Evolutionary conservation across 2,888 invertebrate species (phyloP).

Genomic region (Ptilodon capucinus): DNA sequence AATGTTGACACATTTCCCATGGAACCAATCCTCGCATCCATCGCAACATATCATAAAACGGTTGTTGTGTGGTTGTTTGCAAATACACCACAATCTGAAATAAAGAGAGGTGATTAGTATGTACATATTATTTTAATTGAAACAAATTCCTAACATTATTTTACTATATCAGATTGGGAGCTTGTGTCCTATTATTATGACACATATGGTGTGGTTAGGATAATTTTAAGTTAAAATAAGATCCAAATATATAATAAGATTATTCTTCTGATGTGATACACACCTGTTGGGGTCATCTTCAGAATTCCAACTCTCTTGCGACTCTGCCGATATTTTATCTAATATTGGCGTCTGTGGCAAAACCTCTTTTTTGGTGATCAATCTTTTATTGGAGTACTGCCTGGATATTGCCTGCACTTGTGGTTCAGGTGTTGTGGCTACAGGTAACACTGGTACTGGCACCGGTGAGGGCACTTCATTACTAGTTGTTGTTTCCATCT

Average conservation of each 20-base stretch:
- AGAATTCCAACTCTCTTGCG: conserved; percentile 88
- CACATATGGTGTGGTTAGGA: too few species aligned
- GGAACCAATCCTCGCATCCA: conserved; percentile 98
- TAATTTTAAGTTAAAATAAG: too few species aligned
- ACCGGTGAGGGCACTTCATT: conserved; percentile 28
- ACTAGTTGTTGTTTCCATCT: conserved; percentile 50
- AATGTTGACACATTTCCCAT: conserved; percentile 98
- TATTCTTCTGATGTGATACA: too few species aligned
- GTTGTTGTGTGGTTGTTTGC: conserved; percentile 96
- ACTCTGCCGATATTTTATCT: conserved; percentile 78
- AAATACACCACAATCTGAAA: conserved; percentile 94
- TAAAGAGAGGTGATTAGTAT: background rate
- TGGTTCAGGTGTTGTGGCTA: conserved; percentile 55
- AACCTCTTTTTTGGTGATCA: conserved; percentile 57
- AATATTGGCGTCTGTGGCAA: conserved; percentile 36
- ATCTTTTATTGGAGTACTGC: conserved; percentile 67
- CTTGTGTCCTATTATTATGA: too few species aligned
- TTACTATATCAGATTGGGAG: too few species aligned
- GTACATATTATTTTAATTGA: background rate
- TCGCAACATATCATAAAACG: conserved; percentile 99
- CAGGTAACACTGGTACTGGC: conserved; percentile 41
- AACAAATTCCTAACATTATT: too few species aligned
- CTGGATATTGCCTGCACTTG: conserved; percentile 55
- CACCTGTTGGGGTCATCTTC: conserved; percentile 95
- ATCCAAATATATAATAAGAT: too few species aligned